These are phyloP conservation scores for Sebastes taczanowskii DNA, from an alignment of 2,797 vertebrate species.

Conservation along the genomic window DNA sequence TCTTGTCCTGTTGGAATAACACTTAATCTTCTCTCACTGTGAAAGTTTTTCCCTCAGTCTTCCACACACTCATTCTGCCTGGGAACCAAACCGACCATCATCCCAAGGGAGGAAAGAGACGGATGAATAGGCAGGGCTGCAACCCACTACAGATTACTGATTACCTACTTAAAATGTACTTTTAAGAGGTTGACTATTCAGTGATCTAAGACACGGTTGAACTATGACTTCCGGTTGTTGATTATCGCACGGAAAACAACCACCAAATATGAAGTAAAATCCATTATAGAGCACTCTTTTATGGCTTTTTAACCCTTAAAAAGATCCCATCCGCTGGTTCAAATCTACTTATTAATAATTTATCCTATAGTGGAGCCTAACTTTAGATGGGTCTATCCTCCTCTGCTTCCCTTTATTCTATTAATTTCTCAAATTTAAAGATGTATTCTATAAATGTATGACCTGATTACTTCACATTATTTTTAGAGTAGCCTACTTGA, in stretches of 20 bases:
- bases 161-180: constrained; percentile 19
- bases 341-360: background rate
- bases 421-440: background rate
- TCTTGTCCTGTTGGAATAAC: background rate
- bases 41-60: constrained; percentile 25
- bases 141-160: constrained; percentile 32
- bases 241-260: background rate
- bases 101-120: constrained; percentile 63
- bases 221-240: background rate
- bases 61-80: constrained; percentile 46
- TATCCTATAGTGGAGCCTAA: background rate
- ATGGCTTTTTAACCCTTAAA: background rate
- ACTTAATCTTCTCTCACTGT: constrained; percentile 1
- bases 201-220: background rate
- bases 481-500: constrained; percentile 28
- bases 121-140: constrained; percentile 33
- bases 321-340: background rate
- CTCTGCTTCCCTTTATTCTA: background rate
- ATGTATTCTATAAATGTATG: constrained; percentile 7
- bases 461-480: constrained; percentile 31
- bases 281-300: background rate
- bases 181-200: background rate
- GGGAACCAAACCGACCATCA: constrained; percentile 65
- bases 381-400: background rate
- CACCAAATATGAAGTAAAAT: background rate